Conservation (phyloP, 2,888 invertebrate species). For the Acleris holmiana region DNA sequence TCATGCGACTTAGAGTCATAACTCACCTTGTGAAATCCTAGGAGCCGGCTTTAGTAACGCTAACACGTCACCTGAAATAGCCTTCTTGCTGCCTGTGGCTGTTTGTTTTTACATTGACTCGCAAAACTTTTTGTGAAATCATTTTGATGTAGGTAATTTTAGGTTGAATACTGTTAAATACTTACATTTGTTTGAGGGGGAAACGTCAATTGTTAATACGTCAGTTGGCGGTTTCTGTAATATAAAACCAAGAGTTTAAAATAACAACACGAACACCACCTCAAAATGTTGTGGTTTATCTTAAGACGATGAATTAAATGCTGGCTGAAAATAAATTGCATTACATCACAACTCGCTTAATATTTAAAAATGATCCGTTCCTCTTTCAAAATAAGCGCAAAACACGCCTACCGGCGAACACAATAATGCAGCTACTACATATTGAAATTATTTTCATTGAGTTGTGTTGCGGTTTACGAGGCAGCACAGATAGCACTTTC, state of each 20-base stretch:
- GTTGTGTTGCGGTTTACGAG: constrained; percentile 71
- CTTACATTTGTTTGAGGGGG: no score
- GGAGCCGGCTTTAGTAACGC: constrained; percentile 32
- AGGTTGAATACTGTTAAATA: no score
- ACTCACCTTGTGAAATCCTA: constrained; percentile 67
- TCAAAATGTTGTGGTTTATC: no score
- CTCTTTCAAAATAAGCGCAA: not conserved
- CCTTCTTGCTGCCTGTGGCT: constrained; percentile 10
- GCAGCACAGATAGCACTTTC: constrained; percentile 63
- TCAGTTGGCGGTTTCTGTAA: no score
- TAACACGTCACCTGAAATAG: constrained; percentile 22
- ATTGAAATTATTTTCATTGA: constrained; percentile 59
- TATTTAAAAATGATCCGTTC: not conserved
- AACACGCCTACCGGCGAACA: constrained; percentile 6
- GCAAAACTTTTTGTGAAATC: not conserved
- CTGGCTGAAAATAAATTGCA: no score
- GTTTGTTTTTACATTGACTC: constrained; percentile 18
- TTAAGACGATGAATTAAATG: no score
- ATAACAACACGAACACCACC: no score
- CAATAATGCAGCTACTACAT: constrained; percentile 29
- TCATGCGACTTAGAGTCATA: constrained; percentile 64
- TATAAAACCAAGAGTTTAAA: no score
- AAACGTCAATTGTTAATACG: no score
- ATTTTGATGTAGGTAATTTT: no score
- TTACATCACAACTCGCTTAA: no score